Conservation (phyloP, 2,113 vertebrate genomes). For the Phyllostomus discolor region DNA sequence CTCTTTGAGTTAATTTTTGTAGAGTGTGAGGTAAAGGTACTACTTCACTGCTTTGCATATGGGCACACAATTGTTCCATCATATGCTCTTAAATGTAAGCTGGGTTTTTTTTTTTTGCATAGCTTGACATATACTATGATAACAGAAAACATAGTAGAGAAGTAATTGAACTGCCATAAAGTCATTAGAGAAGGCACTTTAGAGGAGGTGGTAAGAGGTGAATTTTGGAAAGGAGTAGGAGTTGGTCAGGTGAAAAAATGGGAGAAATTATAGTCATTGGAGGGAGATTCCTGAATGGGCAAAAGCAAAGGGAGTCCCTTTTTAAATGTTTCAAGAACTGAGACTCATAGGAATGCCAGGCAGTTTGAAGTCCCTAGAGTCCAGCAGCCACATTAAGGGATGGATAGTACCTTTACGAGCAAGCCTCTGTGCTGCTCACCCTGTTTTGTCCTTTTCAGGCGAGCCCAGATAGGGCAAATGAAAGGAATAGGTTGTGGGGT, state of each 20-base stretch:
- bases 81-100: background rate
- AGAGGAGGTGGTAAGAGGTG: background rate
- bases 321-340: background rate
- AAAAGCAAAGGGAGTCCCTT: background rate
- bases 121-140: background rate
- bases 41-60: background rate
- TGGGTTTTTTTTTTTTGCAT: background rate
- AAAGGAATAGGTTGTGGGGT: background rate
- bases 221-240: background rate
- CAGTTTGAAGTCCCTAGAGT: background rate
- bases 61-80: background rate
- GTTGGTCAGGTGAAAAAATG: background rate
- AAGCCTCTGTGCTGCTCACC: fast-evolving
- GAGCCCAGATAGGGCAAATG: background rate
- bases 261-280: background rate
- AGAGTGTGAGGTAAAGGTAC: background rate
- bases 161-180: background rate
- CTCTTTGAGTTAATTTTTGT: background rate
- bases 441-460: background rate
- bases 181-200: background rate
- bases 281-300: background rate
- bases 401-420: background rate
- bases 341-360: background rate
- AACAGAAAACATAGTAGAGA: background rate
- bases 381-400: background rate